Evolutionary conservation across 2,888 invertebrate species (phyloP), one percentile per base, ranked within the genome.

Genomic region (Ennomos erosarius): DNA sequence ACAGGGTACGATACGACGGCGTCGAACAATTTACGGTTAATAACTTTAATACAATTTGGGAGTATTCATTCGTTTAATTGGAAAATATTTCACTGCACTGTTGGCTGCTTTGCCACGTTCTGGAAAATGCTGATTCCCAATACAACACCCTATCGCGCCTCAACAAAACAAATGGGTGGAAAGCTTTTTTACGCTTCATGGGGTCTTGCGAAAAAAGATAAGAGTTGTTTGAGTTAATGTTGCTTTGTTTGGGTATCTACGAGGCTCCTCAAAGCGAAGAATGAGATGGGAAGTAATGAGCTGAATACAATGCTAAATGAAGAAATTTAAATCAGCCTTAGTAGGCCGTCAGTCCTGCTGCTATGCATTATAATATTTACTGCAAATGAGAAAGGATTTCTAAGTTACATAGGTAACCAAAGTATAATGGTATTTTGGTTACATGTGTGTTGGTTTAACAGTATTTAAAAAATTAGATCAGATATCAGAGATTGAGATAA

Each of bases 61-160:
- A 64, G 65, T 70, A 74, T 68, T 62, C 75, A 75, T 65, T 74
- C 73, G 63, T 69, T 78, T 79, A 78, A 80, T 81, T 82, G 77
- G 69, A 79, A 80, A 78, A 75, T 72, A 78, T 76, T 74, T 75
- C 74, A 72, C 54, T n/a, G 62, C 70, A 26, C 26, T 26, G 26
- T 26, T 26, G 2, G 1, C 26, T 26, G 61, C 57, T 66, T 69
- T 56, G 50, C 62, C 66, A 58, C 57, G 66, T 62, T 53, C 62
- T 57, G 58, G 61, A 62, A 66, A 67, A 63, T 54, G 60, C 65
- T 67, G 69, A 70, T 55, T 65, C 47, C 46, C 42, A 53, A 26
- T 33, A 57, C 51, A 61, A 59, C 60, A 57, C 49, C 49, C 65
- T 47, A 53, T 61, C 52, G 60, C 56, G 26, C 62, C 58, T 47